Evolutionary conservation across 2,113 vertebrate species (phyloP), one percentile per base, ranked within the genome.

Genomic region (Tachysurus fulvidraco): DNA sequence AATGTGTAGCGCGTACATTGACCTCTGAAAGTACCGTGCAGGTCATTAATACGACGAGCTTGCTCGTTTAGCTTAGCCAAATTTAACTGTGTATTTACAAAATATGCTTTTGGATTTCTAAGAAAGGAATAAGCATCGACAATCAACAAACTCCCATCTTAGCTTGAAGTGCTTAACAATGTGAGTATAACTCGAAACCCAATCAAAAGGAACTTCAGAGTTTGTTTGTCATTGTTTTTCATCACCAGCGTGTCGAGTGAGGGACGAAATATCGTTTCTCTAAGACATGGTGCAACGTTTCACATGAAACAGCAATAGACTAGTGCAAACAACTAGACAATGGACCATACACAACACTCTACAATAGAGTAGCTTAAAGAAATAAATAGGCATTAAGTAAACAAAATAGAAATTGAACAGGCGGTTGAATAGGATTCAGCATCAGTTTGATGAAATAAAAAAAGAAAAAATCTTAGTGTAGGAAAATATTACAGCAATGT

Each of bases 11-110:
- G 46, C 52, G 83, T n/a, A 74, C 74, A 81, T 57, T 64, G 57
- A 81, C 55, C 55, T 80, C 36, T 85, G 55, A 73, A 73, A 85
- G 55, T 44, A 82, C 50, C 19, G 19, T 41, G 64, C 67, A 74
- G 57, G 62, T 21, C 44, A 81, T 67, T 85, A 52, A 76, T 28
- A 8, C 9, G 77, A 36, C 65, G 30, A 41, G 65, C 67, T 73
- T 64, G 64, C 21, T 50, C 30, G n/a, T 80, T 30, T 25, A 0
- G 10, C 10, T 46, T 62, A n/a, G 36, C n/a, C 12, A 19, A 21
- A 46, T 55, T 59, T 60, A n/a, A 7, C 41, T 44, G 23, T 84
- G 23, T 46, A 28, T 8, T 60, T 23, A 28, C 8, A 81, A 36
- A 36, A 14, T 81, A 57, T 57, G 16, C 5, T 55, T 60, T 81